Evolutionary conservation across 2,888 invertebrate species (phyloP).

Genomic region (Chrysodeixis includens): DNA sequence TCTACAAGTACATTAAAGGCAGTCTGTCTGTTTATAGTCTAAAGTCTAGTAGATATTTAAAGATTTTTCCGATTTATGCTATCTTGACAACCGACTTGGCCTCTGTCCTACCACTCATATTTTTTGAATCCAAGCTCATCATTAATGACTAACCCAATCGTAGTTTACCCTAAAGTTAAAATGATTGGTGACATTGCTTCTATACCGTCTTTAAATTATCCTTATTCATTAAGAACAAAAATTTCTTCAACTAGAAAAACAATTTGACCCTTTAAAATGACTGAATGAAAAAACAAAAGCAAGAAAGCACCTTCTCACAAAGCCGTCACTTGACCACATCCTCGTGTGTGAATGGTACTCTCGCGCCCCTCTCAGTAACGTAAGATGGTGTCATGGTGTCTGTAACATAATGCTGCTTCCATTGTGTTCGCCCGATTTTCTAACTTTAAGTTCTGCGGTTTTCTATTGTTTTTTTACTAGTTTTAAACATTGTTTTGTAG

Average conservation of each 20-base stretch:
- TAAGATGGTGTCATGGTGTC: slow-evolving; percentile 58
- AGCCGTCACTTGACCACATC: slow-evolving; percentile 65
- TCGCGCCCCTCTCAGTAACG: slow-evolving; percentile 70
- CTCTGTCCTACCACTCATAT: too few species aligned
- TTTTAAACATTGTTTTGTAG: neutral
- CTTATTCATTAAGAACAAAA: too few species aligned
- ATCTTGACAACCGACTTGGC: too few species aligned
- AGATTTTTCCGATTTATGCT: too few species aligned
- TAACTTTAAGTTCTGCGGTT: slow-evolving; percentile 53
- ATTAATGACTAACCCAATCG: too few species aligned
- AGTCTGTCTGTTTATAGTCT: too few species aligned
- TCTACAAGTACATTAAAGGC: too few species aligned
- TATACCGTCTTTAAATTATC: too few species aligned
- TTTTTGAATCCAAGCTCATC: too few species aligned
- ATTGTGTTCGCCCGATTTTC: slow-evolving; percentile 49
- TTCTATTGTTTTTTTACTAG: slow-evolving; percentile 36
- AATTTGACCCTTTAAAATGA: neutral
- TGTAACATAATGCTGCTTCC: slow-evolving; percentile 54
- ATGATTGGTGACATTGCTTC: too few species aligned
- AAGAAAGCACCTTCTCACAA: slow-evolving; percentile 36
- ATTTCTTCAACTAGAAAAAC: neutral
- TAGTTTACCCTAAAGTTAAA: too few species aligned
- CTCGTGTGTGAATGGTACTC: slow-evolving; percentile 67
- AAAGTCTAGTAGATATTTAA: too few species aligned
- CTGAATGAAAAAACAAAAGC: slow-evolving; percentile 11